Evolutionary conservation across 2,113 vertebrate genomes (phyloP).

Genomic region (Heliornis fulica): DNA sequence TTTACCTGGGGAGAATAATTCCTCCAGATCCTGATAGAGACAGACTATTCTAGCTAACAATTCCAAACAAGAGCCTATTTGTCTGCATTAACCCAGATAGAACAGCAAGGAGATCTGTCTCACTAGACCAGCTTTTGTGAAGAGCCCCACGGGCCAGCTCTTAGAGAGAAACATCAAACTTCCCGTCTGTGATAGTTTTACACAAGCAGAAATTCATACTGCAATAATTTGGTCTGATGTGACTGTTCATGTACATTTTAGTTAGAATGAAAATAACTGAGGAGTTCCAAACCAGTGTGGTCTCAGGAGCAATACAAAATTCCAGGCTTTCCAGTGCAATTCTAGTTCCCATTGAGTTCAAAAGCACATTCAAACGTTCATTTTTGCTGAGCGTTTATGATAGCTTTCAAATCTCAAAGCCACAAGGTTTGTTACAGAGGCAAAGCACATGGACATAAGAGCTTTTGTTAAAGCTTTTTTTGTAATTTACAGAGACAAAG

Average conservation of each 20-base stretch:
- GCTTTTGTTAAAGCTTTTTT: neutral
- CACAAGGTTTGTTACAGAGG: neutral
- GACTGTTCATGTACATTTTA: conserved; percentile 24
- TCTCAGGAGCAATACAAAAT: neutral
- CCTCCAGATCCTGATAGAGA: neutral
- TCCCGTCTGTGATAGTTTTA: neutral
- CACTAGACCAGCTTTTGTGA: neutral
- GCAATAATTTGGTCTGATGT: neutral
- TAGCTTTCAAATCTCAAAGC: neutral
- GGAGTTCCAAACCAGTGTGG: neutral
- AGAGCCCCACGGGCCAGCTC: neutral
- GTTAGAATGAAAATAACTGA: conserved; percentile 15
- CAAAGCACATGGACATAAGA: neutral
- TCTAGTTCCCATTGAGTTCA: neutral
- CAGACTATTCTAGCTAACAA: neutral
- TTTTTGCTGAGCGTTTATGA: neutral
- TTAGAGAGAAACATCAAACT: neutral
- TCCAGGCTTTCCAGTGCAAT: neutral
- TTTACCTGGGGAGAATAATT: neutral
- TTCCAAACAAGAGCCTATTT: neutral
- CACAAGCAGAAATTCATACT: neutral
- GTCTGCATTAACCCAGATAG: neutral
- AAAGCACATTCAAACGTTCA: neutral
- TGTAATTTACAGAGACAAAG: neutral
- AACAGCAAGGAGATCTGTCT: neutral